phyloP scores from a whole-genome alignment of 2,888 invertebrate genomes.

The Pomacea canaliculata region DNA sequence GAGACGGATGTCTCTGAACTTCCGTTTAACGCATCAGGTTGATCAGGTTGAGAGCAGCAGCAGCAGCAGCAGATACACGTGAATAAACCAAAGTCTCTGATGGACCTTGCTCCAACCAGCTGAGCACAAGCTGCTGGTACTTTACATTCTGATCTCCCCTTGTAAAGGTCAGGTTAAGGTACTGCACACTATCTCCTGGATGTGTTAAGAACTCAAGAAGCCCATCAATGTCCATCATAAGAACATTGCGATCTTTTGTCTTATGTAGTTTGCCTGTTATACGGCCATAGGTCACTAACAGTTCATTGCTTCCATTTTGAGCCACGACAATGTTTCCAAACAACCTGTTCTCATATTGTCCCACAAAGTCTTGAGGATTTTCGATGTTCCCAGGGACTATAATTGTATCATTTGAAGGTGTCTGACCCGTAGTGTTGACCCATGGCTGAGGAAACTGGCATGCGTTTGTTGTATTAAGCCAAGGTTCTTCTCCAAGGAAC shows the following conservation, averaged over 20 bases:
- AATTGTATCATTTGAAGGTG: neutral
- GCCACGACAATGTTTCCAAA: conserved; percentile 30
- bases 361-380: conserved; percentile 22
- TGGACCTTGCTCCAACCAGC: neutral
- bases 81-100: neutral
- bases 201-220: neutral
- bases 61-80: neutral
- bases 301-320: neutral
- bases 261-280: conserved; percentile 14
- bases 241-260: neutral
- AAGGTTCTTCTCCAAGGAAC: conserved; percentile 35
- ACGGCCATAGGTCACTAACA: neutral
- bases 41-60: no score
- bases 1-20: no score
- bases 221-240: conserved; percentile 1
- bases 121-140: conserved; percentile 2
- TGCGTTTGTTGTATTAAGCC: conserved; percentile 43
- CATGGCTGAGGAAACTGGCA: conserved; percentile 42
- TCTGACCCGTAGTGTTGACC: neutral
- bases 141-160: neutral
- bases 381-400: conserved; percentile 3
- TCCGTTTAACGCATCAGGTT: no score
- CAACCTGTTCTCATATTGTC: conserved; percentile 31
- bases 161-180: conserved; percentile 7
- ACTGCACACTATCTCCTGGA: neutral